Evolutionary conservation across 2,113 vertebrate species (phyloP).

Genomic region (Chlorocebus sabaeus): DNA sequence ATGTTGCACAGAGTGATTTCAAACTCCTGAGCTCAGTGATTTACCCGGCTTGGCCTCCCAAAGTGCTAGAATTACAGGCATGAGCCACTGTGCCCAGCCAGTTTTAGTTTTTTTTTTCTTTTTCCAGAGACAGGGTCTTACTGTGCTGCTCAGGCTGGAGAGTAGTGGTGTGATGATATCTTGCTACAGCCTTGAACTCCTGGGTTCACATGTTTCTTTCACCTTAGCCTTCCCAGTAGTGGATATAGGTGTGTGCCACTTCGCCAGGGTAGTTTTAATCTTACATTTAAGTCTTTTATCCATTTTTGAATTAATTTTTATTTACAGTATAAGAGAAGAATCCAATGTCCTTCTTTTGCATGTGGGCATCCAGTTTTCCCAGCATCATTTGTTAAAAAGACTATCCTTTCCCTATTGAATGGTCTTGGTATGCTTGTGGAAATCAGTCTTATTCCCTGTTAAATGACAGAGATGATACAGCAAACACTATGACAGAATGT

Average conservation of each 20-base stretch:
- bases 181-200: not conserved
- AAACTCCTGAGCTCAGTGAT: not conserved
- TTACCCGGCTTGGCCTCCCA: not conserved
- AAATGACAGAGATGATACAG: not conserved
- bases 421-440: not conserved
- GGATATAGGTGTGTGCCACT: not conserved
- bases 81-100: not conserved
- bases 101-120: not conserved
- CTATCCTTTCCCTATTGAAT: not conserved
- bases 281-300: not conserved
- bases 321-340: not conserved
- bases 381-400: not conserved
- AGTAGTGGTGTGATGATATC: not conserved
- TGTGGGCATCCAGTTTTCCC: not conserved
- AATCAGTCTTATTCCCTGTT: not conserved
- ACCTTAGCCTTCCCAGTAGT: not conserved
- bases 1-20: not conserved
- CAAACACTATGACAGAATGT: not conserved
- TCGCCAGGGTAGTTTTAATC: not conserved
- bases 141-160: not conserved
- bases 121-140: not conserved
- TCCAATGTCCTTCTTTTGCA: not conserved
- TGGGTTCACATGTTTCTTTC: not conserved
- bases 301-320: not conserved
- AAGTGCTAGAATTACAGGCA: not conserved